phyloP scores from a whole-genome alignment of 2,888 invertebrate species.

The Sialis fuliginosa region DNA sequence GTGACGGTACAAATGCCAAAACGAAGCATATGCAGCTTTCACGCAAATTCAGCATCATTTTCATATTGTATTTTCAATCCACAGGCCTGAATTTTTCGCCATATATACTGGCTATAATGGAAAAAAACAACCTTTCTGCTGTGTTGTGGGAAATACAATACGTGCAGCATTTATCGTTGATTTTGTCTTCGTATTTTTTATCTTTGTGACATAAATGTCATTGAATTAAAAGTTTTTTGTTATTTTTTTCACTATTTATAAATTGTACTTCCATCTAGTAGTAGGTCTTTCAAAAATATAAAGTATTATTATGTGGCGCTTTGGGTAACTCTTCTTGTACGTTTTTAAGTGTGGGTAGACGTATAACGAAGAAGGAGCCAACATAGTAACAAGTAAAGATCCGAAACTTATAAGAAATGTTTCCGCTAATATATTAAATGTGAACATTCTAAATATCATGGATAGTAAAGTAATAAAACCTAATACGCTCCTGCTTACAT shows the following conservation, averaged over 20 bases:
- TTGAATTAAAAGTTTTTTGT: not conserved
- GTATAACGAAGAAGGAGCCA: no score
- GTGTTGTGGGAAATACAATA: conserved; percentile 5
- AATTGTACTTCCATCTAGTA: not conserved
- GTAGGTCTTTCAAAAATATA: no score
- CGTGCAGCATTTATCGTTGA: conserved; percentile 6
- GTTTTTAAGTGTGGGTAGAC: no score
- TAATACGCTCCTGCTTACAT: no score
- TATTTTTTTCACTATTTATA: not conserved
- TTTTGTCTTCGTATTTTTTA: not conserved
- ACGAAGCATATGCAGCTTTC: conserved; percentile 8
- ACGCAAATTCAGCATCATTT: conserved; percentile 7
- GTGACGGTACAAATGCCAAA: conserved; percentile 9
- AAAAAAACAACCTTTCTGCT: conserved; percentile 8
- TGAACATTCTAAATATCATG: no score
- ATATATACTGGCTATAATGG: conserved; percentile 10
- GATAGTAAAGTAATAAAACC: no score
- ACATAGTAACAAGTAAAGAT: no score
- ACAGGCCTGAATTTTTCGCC: conserved; percentile 7
- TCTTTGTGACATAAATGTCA: not conserved
- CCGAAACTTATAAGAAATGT: no score
- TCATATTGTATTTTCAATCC: conserved; percentile 6
- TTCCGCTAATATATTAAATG: no score
- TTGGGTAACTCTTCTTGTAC: no score
- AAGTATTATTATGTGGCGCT: no score